These are phyloP conservation scores for Caenorhabditis tropicalis DNA, from an alignment of 1,140 invertebrate species.

Conservation along the genomic window DNA sequence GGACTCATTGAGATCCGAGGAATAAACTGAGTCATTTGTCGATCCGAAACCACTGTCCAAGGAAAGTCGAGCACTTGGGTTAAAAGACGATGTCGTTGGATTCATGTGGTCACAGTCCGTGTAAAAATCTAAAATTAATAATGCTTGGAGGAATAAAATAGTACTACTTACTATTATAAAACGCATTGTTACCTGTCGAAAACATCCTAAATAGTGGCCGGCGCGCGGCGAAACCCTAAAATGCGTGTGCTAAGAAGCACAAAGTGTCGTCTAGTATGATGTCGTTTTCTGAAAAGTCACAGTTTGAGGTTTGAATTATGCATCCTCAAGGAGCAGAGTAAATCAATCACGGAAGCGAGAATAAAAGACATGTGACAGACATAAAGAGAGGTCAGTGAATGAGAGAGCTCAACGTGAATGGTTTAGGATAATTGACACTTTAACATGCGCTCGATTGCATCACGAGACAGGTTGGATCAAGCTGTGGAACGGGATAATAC, in stretches of 20 bases:
- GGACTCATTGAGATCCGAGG: neutral
- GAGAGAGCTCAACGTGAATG: neutral
- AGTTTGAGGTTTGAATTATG: neutral
- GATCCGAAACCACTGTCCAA: constrained; percentile 26
- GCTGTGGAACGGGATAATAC: neutral
- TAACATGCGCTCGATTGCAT: neutral
- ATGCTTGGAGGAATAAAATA: neutral
- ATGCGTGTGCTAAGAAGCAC: neutral
- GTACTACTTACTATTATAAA: neutral
- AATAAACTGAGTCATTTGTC: constrained; percentile 23
- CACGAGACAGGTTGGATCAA: neutral
- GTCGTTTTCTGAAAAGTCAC: neutral
- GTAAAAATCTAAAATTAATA: neutral
- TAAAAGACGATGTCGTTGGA: neutral
- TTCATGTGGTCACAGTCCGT: neutral
- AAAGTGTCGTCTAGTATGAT: neutral
- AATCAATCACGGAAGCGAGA: constrained; percentile 24
- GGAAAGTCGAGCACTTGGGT: neutral
- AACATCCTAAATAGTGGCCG: neutral
- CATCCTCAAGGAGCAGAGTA: neutral
- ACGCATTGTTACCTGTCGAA: neutral
- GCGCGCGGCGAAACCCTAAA: constrained; percentile 18
- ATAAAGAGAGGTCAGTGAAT: neutral
- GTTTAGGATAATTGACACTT: neutral
- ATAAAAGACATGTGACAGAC: neutral